Conservation (phyloP, 2,797 vertebrate genomes). For the Labeo calbasu region DNA sequence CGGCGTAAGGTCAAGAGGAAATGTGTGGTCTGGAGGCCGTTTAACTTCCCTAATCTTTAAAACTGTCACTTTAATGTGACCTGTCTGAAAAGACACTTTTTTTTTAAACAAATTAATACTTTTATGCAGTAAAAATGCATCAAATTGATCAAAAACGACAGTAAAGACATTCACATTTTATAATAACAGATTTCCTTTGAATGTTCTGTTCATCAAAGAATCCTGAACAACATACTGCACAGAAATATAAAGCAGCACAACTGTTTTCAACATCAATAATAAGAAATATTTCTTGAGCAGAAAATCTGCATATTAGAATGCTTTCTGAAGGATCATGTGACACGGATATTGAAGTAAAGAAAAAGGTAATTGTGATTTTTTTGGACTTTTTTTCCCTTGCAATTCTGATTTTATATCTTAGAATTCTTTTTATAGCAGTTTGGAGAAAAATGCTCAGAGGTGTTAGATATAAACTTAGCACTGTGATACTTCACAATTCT, state of each 20-base stretch:
- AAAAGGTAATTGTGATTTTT: neutral
- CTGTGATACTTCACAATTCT: no score
- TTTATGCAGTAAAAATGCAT: neutral
- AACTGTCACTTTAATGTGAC: neutral
- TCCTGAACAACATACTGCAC: neutral
- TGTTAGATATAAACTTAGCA: neutral
- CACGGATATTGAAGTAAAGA: no score
- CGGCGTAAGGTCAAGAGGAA: conserved; percentile 19
- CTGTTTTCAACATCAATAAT: neutral
- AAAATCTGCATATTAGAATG: neutral
- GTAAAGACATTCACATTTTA: neutral
- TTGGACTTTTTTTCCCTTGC: neutral
- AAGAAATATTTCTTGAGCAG: neutral
- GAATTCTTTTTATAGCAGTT: neutral
- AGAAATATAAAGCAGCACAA: neutral
- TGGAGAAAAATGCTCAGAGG: neutral
- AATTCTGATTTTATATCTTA: neutral
- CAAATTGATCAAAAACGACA: neutral
- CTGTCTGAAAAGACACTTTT: neutral
- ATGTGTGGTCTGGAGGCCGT: neutral
- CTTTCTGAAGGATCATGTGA: neutral
- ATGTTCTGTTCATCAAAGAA: neutral
- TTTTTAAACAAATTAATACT: neutral
- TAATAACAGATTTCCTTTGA: neutral
- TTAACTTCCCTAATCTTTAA: neutral